A percentile compares a stretch with the other conserved stretches of the same genome.
Conservation (phyloP, 2,797 vertebrate species). For the Novumbra hubbsi region DNA sequence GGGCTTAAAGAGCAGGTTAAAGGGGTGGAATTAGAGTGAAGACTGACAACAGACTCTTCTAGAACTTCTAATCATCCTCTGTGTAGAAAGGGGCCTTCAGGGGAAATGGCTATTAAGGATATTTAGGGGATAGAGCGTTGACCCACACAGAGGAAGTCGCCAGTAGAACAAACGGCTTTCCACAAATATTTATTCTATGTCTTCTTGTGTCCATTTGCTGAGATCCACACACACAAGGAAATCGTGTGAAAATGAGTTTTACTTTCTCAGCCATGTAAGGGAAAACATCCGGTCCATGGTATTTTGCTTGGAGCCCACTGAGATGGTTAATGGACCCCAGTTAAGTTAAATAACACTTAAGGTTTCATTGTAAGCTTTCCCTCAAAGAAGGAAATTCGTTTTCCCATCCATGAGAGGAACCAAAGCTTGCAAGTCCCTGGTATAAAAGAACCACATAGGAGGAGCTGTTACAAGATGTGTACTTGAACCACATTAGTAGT, state of each 20-base stretch:
- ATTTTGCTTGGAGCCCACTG: not conserved
- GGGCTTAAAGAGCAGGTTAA: not conserved
- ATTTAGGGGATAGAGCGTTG: too few species aligned
- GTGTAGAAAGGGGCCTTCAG: too few species aligned
- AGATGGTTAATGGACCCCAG: not conserved
- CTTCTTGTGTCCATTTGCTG: too few species aligned
- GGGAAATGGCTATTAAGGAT: too few species aligned
- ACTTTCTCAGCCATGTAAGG: not conserved
- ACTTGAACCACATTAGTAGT: conserved; percentile 11
- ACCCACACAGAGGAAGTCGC: too few species aligned
- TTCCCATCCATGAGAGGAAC: not conserved
- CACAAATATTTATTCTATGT: too few species aligned
- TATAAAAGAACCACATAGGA: conserved; percentile 5
- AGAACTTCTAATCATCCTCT: too few species aligned
- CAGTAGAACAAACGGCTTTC: too few species aligned
- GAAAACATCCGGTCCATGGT: not conserved
- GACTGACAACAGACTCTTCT: not conserved
- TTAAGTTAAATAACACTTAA: not conserved
- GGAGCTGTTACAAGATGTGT: conserved; percentile 8
- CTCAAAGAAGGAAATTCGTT: too few species aligned
- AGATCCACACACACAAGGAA: too few species aligned
- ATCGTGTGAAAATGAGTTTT: not conserved
- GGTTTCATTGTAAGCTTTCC: not conserved
- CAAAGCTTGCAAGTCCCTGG: not conserved
- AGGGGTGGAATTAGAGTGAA: not conserved